Percentiles rank a stretch among this genome's conserved stretches.
Evolutionary conservation across 2,113 vertebrate genomes (phyloP).

Genomic region (Silurus meridionalis): DNA sequence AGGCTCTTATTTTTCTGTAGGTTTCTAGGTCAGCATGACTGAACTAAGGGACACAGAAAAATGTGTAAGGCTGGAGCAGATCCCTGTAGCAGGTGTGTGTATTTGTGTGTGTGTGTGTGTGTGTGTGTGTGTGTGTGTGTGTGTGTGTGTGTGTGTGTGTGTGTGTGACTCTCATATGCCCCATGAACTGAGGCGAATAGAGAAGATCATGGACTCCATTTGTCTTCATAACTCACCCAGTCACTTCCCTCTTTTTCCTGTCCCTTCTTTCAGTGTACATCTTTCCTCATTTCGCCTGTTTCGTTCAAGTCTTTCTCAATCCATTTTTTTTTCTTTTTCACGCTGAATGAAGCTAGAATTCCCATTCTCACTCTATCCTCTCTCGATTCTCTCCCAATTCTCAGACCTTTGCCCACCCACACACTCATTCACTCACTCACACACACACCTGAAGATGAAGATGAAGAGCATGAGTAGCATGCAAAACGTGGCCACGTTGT

Average conservation of each 20-base stretch:
- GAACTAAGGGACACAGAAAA: not conserved
- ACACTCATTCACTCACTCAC: not conserved
- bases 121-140: conserved; percentile 25
- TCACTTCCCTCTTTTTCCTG: not conserved
- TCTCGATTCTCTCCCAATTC: not conserved
- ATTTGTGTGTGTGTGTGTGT: not conserved
- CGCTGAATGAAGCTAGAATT: not conserved
- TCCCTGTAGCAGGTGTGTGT: conserved; percentile 5
- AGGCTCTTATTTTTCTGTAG: not conserved
- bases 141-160: conserved; percentile 11
- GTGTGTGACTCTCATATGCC: not conserved
- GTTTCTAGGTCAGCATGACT: conserved; percentile 27
- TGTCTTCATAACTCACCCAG: conserved; percentile 32
- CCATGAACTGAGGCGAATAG: conserved; percentile 25
- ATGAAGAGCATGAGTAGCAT: conserved; percentile 99
- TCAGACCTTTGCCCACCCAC: not conserved
- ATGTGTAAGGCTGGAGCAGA: not conserved
- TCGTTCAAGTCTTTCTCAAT: not conserved
- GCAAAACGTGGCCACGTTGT: conserved; percentile 97
- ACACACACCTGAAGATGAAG: conserved; percentile 93
- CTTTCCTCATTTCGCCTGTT: conserved; percentile 5
- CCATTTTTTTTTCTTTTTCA: not conserved
- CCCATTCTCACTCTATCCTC: not conserved
- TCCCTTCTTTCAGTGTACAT: not conserved
- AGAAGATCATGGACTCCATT: conserved; percentile 26